Percentiles rank a stretch among this genome's conserved stretches.
Evolutionary conservation across 2,113 vertebrate species (phyloP).

Genomic region (Austrofundulus limnaeus): DNA sequence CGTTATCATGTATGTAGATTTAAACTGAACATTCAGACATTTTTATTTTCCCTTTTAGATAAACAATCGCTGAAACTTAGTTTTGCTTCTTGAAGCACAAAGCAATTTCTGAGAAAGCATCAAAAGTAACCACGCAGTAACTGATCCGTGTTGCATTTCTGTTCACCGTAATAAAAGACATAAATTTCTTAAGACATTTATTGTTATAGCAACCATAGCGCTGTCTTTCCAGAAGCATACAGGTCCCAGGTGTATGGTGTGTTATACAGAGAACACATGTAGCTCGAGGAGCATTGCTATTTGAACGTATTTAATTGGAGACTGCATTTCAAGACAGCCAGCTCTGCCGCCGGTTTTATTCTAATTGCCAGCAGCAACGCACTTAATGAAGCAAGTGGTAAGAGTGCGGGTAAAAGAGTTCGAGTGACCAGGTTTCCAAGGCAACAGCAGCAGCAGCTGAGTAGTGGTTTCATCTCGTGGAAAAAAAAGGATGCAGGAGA

Average conservation of each 20-base stretch:
- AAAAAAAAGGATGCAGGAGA: conserved; percentile 75
- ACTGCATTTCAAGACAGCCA: conserved; percentile 78
- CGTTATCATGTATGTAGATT: conserved; percentile 24
- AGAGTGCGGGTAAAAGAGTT: conserved; percentile 76
- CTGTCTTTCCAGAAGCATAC: conserved; percentile 42
- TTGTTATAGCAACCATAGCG: conserved; percentile 37
- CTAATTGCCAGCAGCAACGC: conserved; percentile 81
- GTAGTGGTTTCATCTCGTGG: conserved; percentile 79
- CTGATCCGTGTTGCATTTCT: conserved; percentile 46
- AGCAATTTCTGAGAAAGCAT: conserved; percentile 36
- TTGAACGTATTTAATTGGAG: conserved; percentile 82
- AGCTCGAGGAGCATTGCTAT: conserved; percentile 66
- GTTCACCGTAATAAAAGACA: conserved; percentile 44
- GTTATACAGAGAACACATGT: conserved; percentile 70
- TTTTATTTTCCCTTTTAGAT: conserved; percentile 23
- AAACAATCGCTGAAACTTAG: conserved; percentile 36
- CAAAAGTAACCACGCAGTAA: conserved; percentile 22
- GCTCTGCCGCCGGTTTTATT: conserved; percentile 79
- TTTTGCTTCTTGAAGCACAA: conserved; percentile 43
- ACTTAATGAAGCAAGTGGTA: conserved; percentile 81
- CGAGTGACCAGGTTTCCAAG: conserved; percentile 81
- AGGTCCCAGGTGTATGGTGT: conserved; percentile 69
- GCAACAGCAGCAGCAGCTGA: conserved; percentile 77
- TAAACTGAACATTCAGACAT: conserved; percentile 38
- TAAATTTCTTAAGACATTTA: conserved; percentile 52